A percentile compares a stretch with the other conserved stretches of the same genome.
Conservation (phyloP, 1,140 invertebrate genomes). For the Aradophagus sp. region DNA sequence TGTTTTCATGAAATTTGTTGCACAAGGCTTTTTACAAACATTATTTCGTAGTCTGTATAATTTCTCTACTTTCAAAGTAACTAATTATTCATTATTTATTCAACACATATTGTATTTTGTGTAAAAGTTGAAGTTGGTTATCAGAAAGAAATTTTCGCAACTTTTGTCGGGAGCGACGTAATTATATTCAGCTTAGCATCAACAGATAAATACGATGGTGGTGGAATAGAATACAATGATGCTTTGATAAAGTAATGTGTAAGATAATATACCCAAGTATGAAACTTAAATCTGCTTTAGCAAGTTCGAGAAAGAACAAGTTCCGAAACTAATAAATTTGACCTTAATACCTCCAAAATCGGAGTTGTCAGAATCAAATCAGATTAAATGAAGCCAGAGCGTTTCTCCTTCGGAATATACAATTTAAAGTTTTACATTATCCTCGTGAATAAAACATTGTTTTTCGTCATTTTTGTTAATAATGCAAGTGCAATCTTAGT, state of each 20-base stretch:
- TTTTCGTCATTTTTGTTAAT: constrained; percentile 17
- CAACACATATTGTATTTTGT: no score
- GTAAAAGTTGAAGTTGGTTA: no score
- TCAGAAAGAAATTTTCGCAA: no score
- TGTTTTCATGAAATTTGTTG: no score
- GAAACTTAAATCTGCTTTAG: constrained; percentile 16
- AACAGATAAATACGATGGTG: no score
- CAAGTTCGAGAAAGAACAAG: constrained; percentile 15
- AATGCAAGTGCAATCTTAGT: constrained; percentile 3
- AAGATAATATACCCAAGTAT: constrained; percentile 21
- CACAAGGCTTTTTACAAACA: no score
- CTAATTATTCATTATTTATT: no score
- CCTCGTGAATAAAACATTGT: constrained; percentile 26
- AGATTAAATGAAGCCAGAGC: constrained; percentile 39
- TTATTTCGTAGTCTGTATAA: no score
- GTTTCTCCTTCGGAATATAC: constrained; percentile 15
- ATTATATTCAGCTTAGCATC: no score
- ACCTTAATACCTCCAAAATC: constrained; percentile 32
- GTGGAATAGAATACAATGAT: constrained; percentile 1
- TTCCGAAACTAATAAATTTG: constrained; percentile 39
- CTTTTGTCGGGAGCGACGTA: no score
- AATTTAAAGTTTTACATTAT: no score
- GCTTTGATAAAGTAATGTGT: constrained; percentile 1
- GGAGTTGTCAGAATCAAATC: constrained; percentile 38
- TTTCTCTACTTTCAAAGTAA: no score